These are phyloP conservation scores for Phyllotis vaccarum DNA, from an alignment of 2,797 vertebrate species.

Conservation along the genomic window DNA sequence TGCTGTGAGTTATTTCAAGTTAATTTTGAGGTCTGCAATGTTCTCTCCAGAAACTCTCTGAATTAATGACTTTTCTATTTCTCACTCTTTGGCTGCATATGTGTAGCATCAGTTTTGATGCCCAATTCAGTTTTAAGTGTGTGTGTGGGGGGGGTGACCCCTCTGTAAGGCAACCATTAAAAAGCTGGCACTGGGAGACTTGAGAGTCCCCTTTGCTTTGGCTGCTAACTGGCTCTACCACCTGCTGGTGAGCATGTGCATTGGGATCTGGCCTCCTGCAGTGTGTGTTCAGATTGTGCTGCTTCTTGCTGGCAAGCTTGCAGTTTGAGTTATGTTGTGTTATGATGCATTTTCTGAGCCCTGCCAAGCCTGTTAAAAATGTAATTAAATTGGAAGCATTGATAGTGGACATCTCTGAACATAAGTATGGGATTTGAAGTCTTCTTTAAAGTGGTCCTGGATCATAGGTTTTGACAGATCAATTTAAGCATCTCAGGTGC, in stretches of 20 bases:
- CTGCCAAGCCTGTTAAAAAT: not conserved
- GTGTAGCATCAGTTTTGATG: not conserved
- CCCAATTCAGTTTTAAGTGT: not conserved
- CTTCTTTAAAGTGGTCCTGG: not conserved
- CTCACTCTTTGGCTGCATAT: not conserved
- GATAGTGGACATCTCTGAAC: not conserved
- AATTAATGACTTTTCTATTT: not conserved
- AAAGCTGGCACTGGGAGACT: not conserved
- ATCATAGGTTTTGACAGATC: not conserved
- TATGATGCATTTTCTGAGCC: not conserved
- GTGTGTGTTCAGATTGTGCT: not conserved
- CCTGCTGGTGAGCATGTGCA: not conserved
- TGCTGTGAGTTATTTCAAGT: not conserved
- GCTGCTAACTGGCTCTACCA: not conserved
- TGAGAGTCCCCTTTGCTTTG: not conserved
- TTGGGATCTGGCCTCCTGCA: not conserved
- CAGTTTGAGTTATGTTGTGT: not conserved
- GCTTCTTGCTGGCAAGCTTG: not conserved
- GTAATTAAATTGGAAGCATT: not conserved
- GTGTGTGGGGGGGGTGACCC: not conserved
- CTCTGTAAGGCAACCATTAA: not conserved
- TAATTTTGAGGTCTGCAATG: not conserved
- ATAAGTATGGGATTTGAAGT: not conserved
- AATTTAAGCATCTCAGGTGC: not conserved
- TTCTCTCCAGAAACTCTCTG: not conserved